Evolutionary conservation across 2,888 invertebrate species (phyloP).

Genomic region (Drosophila siamana): DNA sequence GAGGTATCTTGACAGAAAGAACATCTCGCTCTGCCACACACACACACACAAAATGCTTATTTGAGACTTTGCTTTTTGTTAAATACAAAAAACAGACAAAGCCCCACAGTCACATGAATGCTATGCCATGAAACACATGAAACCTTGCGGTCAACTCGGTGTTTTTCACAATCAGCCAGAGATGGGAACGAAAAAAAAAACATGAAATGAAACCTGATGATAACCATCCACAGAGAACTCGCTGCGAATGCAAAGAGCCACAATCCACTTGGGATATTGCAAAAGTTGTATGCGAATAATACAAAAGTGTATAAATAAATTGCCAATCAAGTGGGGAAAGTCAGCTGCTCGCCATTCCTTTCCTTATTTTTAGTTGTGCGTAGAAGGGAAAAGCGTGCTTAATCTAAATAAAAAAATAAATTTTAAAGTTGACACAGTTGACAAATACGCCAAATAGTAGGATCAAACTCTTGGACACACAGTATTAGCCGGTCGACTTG

Average conservation of each 20-base stretch:
- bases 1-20: neutral
- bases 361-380: too few species aligned
- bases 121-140: conserved; percentile 9
- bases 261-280: conserved; percentile 45
- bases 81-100: conserved; percentile 6
- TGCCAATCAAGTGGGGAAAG: conserved; percentile 11
- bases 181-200: neutral
- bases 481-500: conserved; percentile 25
- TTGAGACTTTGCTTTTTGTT: neutral
- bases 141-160: neutral
- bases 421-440: conserved; percentile 31
- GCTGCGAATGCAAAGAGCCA: conserved; percentile 1
- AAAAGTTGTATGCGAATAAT: conserved; percentile 2
- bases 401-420: conserved; percentile 26
- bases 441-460: conserved; percentile 18
- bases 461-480: conserved; percentile 26
- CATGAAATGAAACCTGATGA: conserved; percentile 44
- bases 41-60: neutral
- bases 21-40: neutral
- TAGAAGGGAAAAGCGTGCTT: neutral
- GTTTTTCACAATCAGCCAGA: conserved; percentile 3
- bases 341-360: neutral
- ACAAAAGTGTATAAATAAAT: conserved; percentile 40
- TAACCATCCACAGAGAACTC: conserved; percentile 40
- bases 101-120: neutral